Evolutionary conservation across 2,797 vertebrate species (phyloP).

Genomic region (Poeciliopsis gracilis): DNA sequence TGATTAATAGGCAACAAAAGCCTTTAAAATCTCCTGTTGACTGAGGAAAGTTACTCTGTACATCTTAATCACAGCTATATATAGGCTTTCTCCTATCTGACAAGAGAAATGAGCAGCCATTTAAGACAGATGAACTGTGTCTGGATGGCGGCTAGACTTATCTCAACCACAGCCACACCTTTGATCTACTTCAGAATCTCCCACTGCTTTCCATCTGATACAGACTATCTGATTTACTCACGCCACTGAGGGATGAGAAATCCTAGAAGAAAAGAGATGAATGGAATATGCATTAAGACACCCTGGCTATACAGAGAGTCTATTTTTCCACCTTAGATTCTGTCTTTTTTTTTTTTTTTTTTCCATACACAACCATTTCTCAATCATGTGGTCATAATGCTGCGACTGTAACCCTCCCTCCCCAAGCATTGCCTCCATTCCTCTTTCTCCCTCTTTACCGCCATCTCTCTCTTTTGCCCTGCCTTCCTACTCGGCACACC

Average conservation of each 20-base stretch:
- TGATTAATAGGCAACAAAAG: slow-evolving; percentile 54
- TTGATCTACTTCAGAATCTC: slow-evolving; percentile 75
- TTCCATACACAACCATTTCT: slow-evolving; percentile 57
- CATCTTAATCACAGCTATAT: slow-evolving; percentile 76
- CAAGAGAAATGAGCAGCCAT: slow-evolving; percentile 78
- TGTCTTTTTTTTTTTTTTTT: slow-evolving; percentile 1
- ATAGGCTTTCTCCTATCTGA: slow-evolving; percentile 70
- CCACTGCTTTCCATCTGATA: slow-evolving; percentile 75
- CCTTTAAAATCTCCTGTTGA: slow-evolving; percentile 59
- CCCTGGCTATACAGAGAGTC: slow-evolving; percentile 57
- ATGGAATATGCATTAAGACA: slow-evolving; percentile 79
- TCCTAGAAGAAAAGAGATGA: slow-evolving; percentile 64
- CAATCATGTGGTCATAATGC: slow-evolving; percentile 64
- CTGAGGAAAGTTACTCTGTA: slow-evolving; percentile 62
- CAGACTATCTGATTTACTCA: slow-evolving; percentile 67
- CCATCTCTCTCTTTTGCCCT: slow-evolving; percentile 38
- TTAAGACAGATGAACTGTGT: slow-evolving; percentile 79
- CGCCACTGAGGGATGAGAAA: slow-evolving; percentile 63
- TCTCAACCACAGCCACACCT: slow-evolving; percentile 76
- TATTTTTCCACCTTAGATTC: slow-evolving; percentile 57
- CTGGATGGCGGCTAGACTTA: slow-evolving; percentile 69
- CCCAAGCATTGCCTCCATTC: slow-evolving; percentile 20
- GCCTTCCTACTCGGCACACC: slow-evolving; percentile 34
- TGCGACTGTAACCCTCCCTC: slow-evolving; percentile 33
- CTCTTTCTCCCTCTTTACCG: slow-evolving; percentile 45